phyloP scores from a whole-genome alignment of 2,888 invertebrate species.

The Theodoxus fluviatilis region DNA sequence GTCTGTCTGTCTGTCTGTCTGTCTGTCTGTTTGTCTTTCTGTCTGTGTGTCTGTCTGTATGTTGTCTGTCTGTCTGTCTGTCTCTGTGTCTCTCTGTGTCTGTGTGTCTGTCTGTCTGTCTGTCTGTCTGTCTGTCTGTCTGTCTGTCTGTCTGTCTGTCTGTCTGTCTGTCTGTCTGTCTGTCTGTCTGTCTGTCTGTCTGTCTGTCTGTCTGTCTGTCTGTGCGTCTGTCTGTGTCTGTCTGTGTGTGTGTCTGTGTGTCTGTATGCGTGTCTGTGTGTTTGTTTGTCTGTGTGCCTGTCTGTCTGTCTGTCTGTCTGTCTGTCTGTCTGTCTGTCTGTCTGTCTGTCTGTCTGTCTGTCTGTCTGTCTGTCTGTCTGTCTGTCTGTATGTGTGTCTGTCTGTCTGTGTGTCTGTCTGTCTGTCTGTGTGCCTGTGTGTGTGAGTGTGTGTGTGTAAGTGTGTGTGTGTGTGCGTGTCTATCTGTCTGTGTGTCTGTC shows the following conservation, averaged over 20 bases:
- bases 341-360: too few relatives aligned
- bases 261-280: too few relatives aligned
- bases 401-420: too few relatives aligned
- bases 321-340: too few relatives aligned
- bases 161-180: too few relatives aligned
- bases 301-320: too few relatives aligned
- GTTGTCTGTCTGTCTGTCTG: not conserved
- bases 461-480: not conserved
- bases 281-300: too few relatives aligned
- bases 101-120: constrained; percentile 1
- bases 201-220: not conserved
- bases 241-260: not conserved
- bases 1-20: too few relatives aligned
- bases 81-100: not conserved
- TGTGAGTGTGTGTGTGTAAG: constrained; percentile 10
- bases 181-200: constrained; percentile 1
- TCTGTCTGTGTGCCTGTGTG: constrained; percentile 11
- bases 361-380: too few relatives aligned
- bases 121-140: constrained; percentile 11
- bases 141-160: constrained; percentile 3
- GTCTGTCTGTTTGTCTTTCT: not conserved
- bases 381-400: too few relatives aligned
- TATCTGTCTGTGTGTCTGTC: not conserved
- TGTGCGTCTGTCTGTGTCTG: not conserved
- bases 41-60: not conserved